Percentiles rank a stretch among this genome's conserved stretches.
phyloP scores from a whole-genome alignment of 92 coral and sea anemone species.

The Micromussa lordhowensis region DNA sequence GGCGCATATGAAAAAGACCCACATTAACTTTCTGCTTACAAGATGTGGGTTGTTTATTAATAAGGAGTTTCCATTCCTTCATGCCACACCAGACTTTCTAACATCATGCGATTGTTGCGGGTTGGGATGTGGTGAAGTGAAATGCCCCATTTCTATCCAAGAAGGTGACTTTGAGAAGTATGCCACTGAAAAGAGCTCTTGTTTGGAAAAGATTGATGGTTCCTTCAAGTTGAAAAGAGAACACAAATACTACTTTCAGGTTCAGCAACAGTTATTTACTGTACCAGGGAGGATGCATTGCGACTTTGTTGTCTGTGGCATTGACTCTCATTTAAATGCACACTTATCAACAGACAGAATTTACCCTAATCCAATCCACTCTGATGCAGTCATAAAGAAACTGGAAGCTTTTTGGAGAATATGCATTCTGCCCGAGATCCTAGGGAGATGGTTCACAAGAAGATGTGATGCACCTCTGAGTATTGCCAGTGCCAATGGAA shows the following conservation, averaged over 20 bases:
- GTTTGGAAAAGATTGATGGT: constrained; percentile 51
- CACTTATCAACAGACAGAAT: constrained; percentile 46
- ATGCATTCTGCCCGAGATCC: no score
- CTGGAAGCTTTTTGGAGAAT: no score
- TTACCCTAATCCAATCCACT: constrained; percentile 43
- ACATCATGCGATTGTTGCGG: constrained; percentile 61
- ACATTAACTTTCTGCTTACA: constrained; percentile 22
- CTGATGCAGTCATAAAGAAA: not conserved
- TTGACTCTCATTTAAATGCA: constrained; percentile 34
- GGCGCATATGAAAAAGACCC: constrained; percentile 15
- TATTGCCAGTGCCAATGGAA: no score
- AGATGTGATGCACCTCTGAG: no score
- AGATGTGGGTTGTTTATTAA: constrained; percentile 45
- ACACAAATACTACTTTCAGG: constrained; percentile 51
- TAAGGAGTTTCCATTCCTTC: constrained; percentile 26
- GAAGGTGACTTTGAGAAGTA: constrained; percentile 55
- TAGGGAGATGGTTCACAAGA: no score
- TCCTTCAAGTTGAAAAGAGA: constrained; percentile 34
- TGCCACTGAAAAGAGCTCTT: constrained; percentile 25
- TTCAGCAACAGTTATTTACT: constrained; percentile 55
- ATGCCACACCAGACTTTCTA: constrained; percentile 61
- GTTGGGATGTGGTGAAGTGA: constrained; percentile 39
- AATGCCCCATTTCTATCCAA: constrained; percentile 36
- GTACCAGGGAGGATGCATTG: constrained; percentile 8
- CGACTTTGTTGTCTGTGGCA: constrained; percentile 53